These are phyloP conservation scores for Agriopis marginaria DNA, from an alignment of 2,888 invertebrate species.

Conservation along the genomic window DNA sequence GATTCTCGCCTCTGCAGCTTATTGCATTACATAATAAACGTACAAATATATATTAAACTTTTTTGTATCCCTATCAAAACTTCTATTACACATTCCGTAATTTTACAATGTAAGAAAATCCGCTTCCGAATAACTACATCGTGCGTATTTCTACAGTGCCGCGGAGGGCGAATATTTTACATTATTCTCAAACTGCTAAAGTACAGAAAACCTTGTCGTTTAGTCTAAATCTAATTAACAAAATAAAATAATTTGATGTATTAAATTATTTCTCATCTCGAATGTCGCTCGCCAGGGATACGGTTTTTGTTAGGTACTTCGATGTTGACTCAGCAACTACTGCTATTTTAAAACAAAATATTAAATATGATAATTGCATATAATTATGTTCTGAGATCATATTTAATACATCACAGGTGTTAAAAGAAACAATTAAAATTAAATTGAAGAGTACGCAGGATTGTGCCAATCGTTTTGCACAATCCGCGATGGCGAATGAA, in stretches of 20 bases:
- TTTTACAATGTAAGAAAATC: constrained; percentile 41
- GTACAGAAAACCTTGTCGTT: constrained; percentile 36
- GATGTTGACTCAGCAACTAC: constrained; percentile 61
- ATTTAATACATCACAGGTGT: constrained; percentile 90
- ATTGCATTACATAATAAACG: constrained; percentile 53
- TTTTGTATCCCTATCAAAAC: constrained; percentile 70
- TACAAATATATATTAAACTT: constrained; percentile 54
- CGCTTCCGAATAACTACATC: constrained; percentile 69
- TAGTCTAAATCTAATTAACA: constrained; percentile 50
- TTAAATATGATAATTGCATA: constrained; percentile 83
- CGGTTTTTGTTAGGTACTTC: constrained; percentile 51
- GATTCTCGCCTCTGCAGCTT: constrained; percentile 70
- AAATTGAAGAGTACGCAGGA: constrained; percentile 53
- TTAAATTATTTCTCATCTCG: constrained; percentile 81
- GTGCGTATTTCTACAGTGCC: constrained; percentile 77
- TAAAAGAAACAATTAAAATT: constrained; percentile 73
- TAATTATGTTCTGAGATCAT: constrained; percentile 88
- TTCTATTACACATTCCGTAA: constrained; percentile 51
- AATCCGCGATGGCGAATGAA: constrained; percentile 32
- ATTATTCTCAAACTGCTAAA: constrained; percentile 27
- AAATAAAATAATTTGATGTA: constrained; percentile 74
- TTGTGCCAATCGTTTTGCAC: constrained; percentile 6
- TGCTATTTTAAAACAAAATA: constrained; percentile 72
- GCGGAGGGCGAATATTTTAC: constrained; percentile 45
- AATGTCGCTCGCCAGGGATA: constrained; percentile 66